phyloP scores from a whole-genome alignment of 2,797 vertebrate genomes.

The Premnoplex brunnescens region DNA sequence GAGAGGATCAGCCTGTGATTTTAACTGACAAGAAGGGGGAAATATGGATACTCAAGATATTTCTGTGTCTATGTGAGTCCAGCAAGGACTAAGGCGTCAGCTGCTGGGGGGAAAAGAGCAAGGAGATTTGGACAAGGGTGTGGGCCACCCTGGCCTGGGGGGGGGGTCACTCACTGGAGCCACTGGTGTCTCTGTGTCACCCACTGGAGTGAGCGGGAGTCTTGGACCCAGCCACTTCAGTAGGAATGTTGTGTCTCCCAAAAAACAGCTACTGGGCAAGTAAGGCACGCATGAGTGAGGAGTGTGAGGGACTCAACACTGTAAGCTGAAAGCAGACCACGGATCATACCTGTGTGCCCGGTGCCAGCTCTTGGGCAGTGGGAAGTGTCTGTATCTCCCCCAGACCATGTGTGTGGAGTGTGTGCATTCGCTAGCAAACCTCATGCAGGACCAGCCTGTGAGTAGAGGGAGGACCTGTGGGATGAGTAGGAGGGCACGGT shows the following conservation, averaged over 20 bases:
- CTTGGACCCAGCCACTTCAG: fast-evolving
- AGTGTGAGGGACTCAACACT: not conserved
- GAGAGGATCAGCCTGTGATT: not conserved
- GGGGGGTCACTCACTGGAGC: not conserved
- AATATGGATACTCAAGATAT: not conserved
- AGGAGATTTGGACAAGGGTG: not conserved
- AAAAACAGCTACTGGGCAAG: not conserved
- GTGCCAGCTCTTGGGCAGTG: not conserved
- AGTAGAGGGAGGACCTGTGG: not conserved
- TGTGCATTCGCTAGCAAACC: not conserved
- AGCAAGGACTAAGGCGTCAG: not conserved
- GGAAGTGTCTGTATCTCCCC: not conserved
- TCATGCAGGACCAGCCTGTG: fast-evolving
- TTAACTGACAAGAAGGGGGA: not conserved
- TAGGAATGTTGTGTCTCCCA: not conserved
- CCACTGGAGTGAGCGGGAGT: too few species aligned
- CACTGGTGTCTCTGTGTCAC: not conserved
- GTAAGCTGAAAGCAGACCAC: not conserved
- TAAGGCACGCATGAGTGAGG: not conserved
- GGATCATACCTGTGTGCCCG: not conserved
- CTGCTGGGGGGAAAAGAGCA: not conserved
- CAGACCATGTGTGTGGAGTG: fast-evolving
- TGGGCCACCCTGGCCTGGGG: not conserved
- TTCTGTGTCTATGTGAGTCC: not conserved
- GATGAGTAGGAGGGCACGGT: fast-evolving